A percentile compares a stretch with the other conserved stretches of the same genome.
phyloP scores from a whole-genome alignment of 2,797 vertebrate species.

The Cryptoblepharus egeriae region DNA sequence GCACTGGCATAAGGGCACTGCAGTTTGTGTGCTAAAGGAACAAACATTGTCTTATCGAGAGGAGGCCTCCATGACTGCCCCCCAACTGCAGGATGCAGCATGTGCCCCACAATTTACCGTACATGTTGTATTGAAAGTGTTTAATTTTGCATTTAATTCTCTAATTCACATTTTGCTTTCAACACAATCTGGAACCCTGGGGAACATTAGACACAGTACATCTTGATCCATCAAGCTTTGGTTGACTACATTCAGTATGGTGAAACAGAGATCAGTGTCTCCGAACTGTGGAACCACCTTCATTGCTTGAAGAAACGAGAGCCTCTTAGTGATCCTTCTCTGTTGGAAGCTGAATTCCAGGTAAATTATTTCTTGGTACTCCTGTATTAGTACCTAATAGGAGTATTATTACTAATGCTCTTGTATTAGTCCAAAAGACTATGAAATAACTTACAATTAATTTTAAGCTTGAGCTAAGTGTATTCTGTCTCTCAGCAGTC shows the following conservation, averaged over 20 bases:
- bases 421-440: background rate
- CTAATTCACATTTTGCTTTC: constrained; percentile 5
- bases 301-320: constrained; percentile 81
- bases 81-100: no score
- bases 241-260: constrained; percentile 95
- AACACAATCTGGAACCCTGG: constrained; percentile 31
- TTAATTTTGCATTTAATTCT: background rate
- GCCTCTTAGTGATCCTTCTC: constrained; percentile 76
- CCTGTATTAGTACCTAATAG: no score
- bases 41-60: no score
- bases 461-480: background rate
- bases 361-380: constrained; percentile 67
- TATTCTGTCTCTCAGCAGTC: background rate
- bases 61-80: no score
- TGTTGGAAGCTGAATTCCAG: constrained; percentile 91
- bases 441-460: background rate
- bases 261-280: constrained; percentile 88
- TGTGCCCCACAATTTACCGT: no score
- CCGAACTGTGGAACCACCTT: constrained; percentile 84
- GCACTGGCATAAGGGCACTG: no score
- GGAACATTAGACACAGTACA: constrained; percentile 89
- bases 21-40: no score
- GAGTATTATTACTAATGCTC: no score
- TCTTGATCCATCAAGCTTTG: constrained; percentile 94
- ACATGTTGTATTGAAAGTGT: background rate